Evolutionary conservation across 2,888 invertebrate species (phyloP), one percentile per base, ranked within the genome.

Genomic region (Gibbula magus): DNA sequence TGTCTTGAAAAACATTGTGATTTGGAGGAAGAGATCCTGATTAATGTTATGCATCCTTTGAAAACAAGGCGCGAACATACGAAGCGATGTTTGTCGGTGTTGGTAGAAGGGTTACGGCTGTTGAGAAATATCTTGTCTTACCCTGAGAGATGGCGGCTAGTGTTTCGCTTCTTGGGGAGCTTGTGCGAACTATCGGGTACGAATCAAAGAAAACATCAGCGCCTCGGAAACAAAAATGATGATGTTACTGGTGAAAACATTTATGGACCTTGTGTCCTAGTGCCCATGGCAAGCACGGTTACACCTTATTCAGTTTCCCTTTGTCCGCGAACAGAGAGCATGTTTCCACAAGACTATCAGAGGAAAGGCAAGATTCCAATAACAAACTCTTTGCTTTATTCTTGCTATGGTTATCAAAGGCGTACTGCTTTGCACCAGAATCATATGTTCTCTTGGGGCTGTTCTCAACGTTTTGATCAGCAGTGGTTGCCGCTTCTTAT

Each of bases 11-110:
- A 70, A 70, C 70, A 70, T 70, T 70, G 13, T 70, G 70, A 35
- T 70, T 70, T 18, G 32, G 35, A 70, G 70, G 45, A 70, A 70
- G 35, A 70, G 70, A 70, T 70, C 70, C 35, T 70, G 70, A 32
- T 70, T 70, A 70, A 70, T 70, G 70, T 70, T 70, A 70, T 70
- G 70, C 70, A 70, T 70, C 70, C 70, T 70, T 70, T 70, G 32
- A 70, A 70, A 70, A 70, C 70, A 70, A 29, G 70, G 39, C 20
- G 35, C 39, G 20, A 70, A 35, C 35, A 70, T 70, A 35, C 35
- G 70, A 70, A 35, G 32, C 20, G 32, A 29, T 35, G 29, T 70
- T 39, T 70, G 70, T 67, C 29, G 1, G 61, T 13, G 70, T 35
- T 39, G 35, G 29, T 32, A n/a, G 70, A 70, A 20, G 39, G 20